phyloP scores from a whole-genome alignment of 1,140 invertebrate species.

The Tribolium madens region DNA sequence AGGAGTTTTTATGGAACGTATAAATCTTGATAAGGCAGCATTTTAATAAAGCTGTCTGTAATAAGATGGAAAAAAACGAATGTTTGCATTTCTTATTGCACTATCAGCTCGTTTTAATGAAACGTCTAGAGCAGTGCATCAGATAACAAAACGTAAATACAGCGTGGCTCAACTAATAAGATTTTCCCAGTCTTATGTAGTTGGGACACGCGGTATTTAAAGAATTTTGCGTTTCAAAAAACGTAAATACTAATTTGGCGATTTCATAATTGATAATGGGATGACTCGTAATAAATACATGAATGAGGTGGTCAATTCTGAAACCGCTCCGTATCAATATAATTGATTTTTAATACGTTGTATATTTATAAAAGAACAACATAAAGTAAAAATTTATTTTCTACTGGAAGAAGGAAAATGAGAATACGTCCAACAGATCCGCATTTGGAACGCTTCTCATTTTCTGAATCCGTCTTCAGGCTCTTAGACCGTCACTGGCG shows the following conservation, averaged over 20 bases:
- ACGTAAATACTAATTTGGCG: background rate
- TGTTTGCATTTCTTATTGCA: too few species aligned
- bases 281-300: background rate
- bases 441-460: background rate
- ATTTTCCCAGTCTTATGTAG: too few species aligned
- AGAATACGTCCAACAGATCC: background rate
- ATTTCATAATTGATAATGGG: background rate
- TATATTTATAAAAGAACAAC: background rate
- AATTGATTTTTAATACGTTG: background rate
- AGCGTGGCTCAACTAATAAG: too few species aligned
- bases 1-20: conserved; percentile 1
- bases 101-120: too few species aligned
- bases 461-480: background rate
- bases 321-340: background rate
- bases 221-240: too few species aligned
- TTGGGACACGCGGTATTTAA: too few species aligned
- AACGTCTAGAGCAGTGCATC: too few species aligned
- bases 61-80: background rate
- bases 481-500: conserved; percentile 70
- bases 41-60: background rate
- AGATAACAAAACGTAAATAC: too few species aligned
- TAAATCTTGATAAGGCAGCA: conserved; percentile 13
- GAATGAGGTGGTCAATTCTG: background rate
- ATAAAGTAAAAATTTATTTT: background rate
- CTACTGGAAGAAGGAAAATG: background rate